These are phyloP conservation scores for Panzeria rudis DNA, from an alignment of 2,888 invertebrate species.

Conservation along the genomic window DNA sequence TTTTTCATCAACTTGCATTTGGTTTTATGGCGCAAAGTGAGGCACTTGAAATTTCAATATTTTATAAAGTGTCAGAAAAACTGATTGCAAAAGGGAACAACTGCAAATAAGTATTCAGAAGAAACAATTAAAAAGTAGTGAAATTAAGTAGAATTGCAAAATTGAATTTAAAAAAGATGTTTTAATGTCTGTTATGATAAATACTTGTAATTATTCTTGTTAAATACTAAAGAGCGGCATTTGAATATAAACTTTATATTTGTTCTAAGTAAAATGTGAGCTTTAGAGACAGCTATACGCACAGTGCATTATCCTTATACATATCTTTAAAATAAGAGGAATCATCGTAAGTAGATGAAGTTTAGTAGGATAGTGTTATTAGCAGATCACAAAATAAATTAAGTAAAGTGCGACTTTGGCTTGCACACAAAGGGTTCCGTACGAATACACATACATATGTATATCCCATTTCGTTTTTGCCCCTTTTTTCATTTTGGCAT, in stretches of 20 bases:
- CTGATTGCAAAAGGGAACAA: slow-evolving; percentile 39
- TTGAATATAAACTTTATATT: neutral
- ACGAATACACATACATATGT: too few species aligned
- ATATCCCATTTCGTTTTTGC: too few species aligned
- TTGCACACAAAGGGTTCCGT: too few species aligned
- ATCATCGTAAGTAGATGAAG: too few species aligned
- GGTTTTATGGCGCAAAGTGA: slow-evolving; percentile 28
- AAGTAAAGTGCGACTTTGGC: too few species aligned
- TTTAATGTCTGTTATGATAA: neutral
- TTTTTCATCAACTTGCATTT: slow-evolving; percentile 1
- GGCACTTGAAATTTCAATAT: slow-evolving; percentile 63
- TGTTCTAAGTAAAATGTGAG: too few species aligned
- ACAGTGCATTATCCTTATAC: too few species aligned
- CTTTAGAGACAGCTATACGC: too few species aligned
- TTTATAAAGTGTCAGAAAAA: slow-evolving; percentile 68
- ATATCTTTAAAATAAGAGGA: too few species aligned
- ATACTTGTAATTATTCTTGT: neutral
- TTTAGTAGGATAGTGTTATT: too few species aligned
- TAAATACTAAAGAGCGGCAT: neutral
- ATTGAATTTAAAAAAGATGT: neutral
- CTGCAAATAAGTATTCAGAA: neutral
- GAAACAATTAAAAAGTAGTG: slow-evolving; percentile 21
- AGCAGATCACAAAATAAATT: too few species aligned
- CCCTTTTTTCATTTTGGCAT: too few species aligned
- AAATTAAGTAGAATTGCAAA: slow-evolving; percentile 14